A percentile compares a stretch with the other conserved stretches of the same genome.
These are phyloP conservation scores for Pseudomugil gertrudae DNA, from an alignment of 2,797 vertebrate species.

Conservation along the genomic window DNA sequence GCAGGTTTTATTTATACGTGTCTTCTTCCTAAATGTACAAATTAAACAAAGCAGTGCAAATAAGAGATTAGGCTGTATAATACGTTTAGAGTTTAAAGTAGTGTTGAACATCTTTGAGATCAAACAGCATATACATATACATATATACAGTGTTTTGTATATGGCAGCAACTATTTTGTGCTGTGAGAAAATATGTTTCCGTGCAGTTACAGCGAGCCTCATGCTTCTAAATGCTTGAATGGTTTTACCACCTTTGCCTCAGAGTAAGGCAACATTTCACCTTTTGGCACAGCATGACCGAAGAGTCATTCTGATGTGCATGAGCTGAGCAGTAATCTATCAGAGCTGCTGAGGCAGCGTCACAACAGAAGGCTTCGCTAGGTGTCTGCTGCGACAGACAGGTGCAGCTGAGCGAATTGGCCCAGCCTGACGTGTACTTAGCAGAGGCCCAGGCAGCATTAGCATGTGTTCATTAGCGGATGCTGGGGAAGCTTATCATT, in stretches of 20 bases:
- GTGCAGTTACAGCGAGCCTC: neutral
- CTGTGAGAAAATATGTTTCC: neutral
- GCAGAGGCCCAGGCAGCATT: slow-evolving; percentile 63
- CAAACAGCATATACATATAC: too few relatives aligned
- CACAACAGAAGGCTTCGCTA: slow-evolving; percentile 5
- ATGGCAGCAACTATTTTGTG: neutral
- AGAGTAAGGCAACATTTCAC: neutral
- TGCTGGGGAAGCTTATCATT: slow-evolving; percentile 77
- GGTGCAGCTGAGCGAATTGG: slow-evolving; percentile 51
- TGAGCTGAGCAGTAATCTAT: slow-evolving; percentile 5
- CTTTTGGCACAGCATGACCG: neutral
- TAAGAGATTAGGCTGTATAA: too few relatives aligned
- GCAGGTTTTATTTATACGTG: too few relatives aligned
- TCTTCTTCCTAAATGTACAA: too few relatives aligned
- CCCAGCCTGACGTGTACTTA: slow-evolving; percentile 31
- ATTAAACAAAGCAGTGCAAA: too few relatives aligned
- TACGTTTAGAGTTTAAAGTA: neutral
- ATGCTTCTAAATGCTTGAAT: neutral
- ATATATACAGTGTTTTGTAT: neutral
- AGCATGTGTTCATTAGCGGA: slow-evolving; percentile 78
- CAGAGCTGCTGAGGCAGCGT: neutral
- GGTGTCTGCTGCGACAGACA: slow-evolving; percentile 47
- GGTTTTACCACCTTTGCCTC: neutral
- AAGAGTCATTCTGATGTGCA: neutral
- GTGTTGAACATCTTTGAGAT: neutral